A percentile compares a stretch with the other conserved stretches of the same genome.
These are phyloP conservation scores for Doryteuthis pealeii DNA, from an alignment of 1,140 invertebrate species.

Conservation along the genomic window DNA sequence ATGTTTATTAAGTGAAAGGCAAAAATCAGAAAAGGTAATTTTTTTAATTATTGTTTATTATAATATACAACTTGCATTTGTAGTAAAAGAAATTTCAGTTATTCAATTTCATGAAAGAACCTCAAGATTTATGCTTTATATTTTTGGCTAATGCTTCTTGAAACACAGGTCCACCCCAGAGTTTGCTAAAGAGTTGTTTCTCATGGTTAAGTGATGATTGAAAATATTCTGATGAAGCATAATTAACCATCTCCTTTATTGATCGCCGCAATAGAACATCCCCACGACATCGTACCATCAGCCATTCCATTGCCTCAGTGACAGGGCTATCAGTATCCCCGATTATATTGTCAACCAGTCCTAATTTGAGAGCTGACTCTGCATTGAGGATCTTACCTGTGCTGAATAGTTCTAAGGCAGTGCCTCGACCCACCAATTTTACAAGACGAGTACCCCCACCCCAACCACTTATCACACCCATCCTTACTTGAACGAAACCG, in stretches of 20 bases:
- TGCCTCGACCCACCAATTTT: conserved; percentile 58
- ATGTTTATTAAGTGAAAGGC: not conserved
- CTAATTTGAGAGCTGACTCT: conserved; percentile 56
- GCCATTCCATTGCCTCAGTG: conserved; percentile 55
- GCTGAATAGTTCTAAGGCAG: conserved; percentile 61
- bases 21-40: too few species aligned
- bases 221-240: conserved; percentile 31
- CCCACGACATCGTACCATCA: conserved; percentile 42
- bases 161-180: conserved; percentile 63
- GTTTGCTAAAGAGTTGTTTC: conserved; percentile 57
- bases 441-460: conserved; percentile 64
- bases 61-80: too few species aligned
- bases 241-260: conserved; percentile 59
- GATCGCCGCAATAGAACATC: conserved; percentile 52
- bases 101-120: too few species aligned
- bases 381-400: conserved; percentile 56
- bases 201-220: conserved; percentile 56
- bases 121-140: conserved; percentile 38
- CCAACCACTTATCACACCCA: conserved; percentile 67
- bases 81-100: too few species aligned
- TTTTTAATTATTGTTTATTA: too few species aligned
- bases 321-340: conserved; percentile 41
- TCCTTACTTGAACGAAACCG: conserved; percentile 66
- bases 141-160: conserved; percentile 51
- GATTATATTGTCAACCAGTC: conserved; percentile 50